These are phyloP conservation scores for Solea senegalensis DNA, from an alignment of 2,113 vertebrate genomes.

Conservation along the genomic window DNA sequence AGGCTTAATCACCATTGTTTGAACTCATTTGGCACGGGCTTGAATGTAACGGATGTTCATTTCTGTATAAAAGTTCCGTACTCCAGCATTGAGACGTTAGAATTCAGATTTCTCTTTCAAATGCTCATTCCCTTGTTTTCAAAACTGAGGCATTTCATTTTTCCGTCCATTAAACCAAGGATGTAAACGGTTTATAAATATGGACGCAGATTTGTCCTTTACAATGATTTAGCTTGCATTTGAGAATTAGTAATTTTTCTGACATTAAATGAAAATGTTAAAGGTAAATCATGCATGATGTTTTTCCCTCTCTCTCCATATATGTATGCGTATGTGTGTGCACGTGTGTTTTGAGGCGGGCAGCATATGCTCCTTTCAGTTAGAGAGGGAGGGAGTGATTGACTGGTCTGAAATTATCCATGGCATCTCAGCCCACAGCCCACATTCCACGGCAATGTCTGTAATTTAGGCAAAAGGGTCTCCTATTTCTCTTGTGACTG, in stretches of 20 bases:
- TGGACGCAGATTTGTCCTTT: constrained; percentile 29
- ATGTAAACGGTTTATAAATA: constrained; percentile 32
- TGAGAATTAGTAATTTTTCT: constrained; percentile 32
- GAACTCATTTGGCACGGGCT: too few relatives aligned
- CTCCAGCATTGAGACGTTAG: constrained; percentile 10
- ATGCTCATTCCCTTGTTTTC: constrained; percentile 1
- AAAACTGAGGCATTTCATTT: constrained; percentile 13
- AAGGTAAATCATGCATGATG: constrained; percentile 16
- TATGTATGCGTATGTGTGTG: not conserved
- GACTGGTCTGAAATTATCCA: constrained; percentile 77
- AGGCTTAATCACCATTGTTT: not conserved
- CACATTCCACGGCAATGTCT: constrained; percentile 70
- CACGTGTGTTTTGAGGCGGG: constrained; percentile 27
- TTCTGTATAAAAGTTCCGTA: not conserved
- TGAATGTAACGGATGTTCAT: not conserved
- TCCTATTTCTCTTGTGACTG: constrained; percentile 58
- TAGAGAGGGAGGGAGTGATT: constrained; percentile 55
- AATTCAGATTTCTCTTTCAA: not conserved
- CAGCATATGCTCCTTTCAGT: constrained; percentile 39
- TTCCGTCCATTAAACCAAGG: constrained; percentile 12
- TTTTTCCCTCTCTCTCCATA: not conserved
- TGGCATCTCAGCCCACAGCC: constrained; percentile 62
- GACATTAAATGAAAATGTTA: constrained; percentile 39
- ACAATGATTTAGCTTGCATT: constrained; percentile 31
- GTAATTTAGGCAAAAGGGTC: constrained; percentile 76